Base-by-base conservation (phyloP, 2,113 vertebrate genomes). In the Austrofundulus limnaeus region DNA sequence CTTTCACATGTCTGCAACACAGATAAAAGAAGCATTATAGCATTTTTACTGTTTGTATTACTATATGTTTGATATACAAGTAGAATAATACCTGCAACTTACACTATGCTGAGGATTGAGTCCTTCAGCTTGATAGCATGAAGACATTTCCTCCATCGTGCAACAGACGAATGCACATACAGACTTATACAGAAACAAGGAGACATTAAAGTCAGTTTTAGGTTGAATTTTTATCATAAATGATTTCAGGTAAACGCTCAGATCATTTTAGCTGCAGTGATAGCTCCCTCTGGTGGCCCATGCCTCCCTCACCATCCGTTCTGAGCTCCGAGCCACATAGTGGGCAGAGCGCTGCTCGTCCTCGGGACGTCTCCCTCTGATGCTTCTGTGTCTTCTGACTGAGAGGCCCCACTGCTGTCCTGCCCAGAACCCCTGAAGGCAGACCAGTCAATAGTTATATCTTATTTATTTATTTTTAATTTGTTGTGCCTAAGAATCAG, bases 101-200 rank as follows among this genome's bases (percentile, higher is more conserved):
- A 99, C 97, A 99, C 97, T 39, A 99, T 89, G 80, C 95, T 95
- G 64, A 99, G 92, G 37, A 99, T 98, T 0, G 97, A 96, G 79
- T 99, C 97, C 87, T 99, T 99, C 57, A 99, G 92, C 88, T 97
- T 99, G 87, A 98, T 98, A 0, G 97, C 96, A 54, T 99, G 97
- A 56, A 99, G 94, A 88, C 97, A 98, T 76, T 96, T 98, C 89
- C 95, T 98, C 97, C 97, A 99, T 76, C 94, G 93, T 60, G 94
- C 94, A 51, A 98, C 95, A 0, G 97, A 95, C 0, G 96, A 99
- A 83, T 99, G 97, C 19, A 99, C 96, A 0, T 99, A 98, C 17
- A 99, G 89, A 92, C 97, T 99, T 77, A 46, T n/a, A 56, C 43
- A 21, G 4, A 60, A 37, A 49, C n/a, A n/a, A n/a, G n/a, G n/a